Evolutionary conservation across 2,888 invertebrate species (phyloP), one percentile per base, ranked within the genome.

Genomic region (Ichneumoninae sp.): DNA sequence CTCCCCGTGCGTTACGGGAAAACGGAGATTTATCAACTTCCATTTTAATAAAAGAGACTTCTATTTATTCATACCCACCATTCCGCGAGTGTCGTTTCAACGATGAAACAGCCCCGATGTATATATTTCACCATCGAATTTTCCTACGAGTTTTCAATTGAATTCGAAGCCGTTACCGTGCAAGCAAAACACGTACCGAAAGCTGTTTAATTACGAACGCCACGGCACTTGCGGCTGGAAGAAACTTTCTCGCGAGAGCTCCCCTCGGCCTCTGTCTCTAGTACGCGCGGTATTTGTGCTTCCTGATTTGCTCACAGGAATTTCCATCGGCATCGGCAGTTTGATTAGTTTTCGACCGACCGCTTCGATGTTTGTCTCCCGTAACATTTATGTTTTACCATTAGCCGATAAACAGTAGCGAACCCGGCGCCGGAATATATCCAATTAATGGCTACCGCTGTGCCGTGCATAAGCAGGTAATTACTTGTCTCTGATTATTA

Each of bases 21-120:
- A 73, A 44, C 36, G 22, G 82, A 81, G 77, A 73, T 78, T 83
- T 73, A 83, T 83, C 78, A 73, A 83, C 68, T 73, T 13, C 66
- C 22, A 57, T 66, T 77, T 80, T 73, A 73, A 66, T 73, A 74
- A 81, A 52, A 63, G 50, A 40, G n/a, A 26, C 40, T 36, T 50
- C 68, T 19, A 60, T 19, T 47, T 47, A 73, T 78, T 69, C 66
- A 71, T 71, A 54, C 60, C 26, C 47, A n/a, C 16, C 7, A 26
- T 60, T 57, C 13, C 10, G 66, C 22, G 47, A 40, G 66, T 68
- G 36, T 44, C 30, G 65, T 60, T 7, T 57, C 44, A 4, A 16
- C 36, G 19, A 26, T 26, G 22, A 60, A 47, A 44, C 40, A 60
- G 44, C n/a, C 5, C 19, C 71, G 71, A 54, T 71, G 54, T 57